Evolutionary conservation across 1,140 invertebrate genomes (phyloP).

Genomic region (Epicauta chinensis): DNA sequence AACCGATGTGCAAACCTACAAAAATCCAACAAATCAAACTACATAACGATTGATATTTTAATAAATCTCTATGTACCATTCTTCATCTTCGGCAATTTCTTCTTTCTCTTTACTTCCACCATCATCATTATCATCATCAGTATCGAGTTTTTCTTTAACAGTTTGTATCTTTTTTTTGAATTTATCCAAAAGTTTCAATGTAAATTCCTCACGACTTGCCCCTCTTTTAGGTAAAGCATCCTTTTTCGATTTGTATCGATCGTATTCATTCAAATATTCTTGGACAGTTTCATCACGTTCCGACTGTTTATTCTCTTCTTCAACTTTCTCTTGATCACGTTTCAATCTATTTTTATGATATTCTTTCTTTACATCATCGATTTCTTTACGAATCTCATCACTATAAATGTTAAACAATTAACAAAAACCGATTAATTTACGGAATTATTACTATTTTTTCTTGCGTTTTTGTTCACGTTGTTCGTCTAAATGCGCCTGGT

Average conservation of each 20-base stretch:
- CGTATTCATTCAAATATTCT: conserved; percentile 66
- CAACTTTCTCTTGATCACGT: conserved; percentile 47
- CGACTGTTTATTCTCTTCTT: conserved; percentile 44
- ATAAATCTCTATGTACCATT: no score
- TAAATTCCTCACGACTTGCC: conserved; percentile 61
- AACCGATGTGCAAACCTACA: conserved; percentile 75
- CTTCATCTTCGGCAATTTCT: conserved; percentile 36
- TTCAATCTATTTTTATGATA: conserved; percentile 56
- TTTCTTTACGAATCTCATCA: conserved; percentile 70
- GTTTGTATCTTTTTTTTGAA: conserved; percentile 73
- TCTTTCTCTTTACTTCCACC: no score
- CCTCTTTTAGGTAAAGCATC: conserved; percentile 64
- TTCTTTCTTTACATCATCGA: conserved; percentile 64
- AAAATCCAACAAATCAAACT: conserved; percentile 18
- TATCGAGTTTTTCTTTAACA: conserved; percentile 49
- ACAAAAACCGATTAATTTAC: conserved; percentile 10
- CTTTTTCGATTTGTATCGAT: conserved; percentile 68
- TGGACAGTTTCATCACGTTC: conserved; percentile 58
- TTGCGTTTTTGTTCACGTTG: conserved; percentile 57
- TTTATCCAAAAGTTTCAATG: conserved; percentile 70
- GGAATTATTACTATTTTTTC: conserved; percentile 54
- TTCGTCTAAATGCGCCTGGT: conserved; percentile 49
- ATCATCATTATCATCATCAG: conserved; percentile 39
- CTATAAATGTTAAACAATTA: conserved; percentile 46
- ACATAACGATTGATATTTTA: conserved; percentile 1